Conservation (phyloP, 2,113 vertebrate species). For the Tapirus terrestris region DNA sequence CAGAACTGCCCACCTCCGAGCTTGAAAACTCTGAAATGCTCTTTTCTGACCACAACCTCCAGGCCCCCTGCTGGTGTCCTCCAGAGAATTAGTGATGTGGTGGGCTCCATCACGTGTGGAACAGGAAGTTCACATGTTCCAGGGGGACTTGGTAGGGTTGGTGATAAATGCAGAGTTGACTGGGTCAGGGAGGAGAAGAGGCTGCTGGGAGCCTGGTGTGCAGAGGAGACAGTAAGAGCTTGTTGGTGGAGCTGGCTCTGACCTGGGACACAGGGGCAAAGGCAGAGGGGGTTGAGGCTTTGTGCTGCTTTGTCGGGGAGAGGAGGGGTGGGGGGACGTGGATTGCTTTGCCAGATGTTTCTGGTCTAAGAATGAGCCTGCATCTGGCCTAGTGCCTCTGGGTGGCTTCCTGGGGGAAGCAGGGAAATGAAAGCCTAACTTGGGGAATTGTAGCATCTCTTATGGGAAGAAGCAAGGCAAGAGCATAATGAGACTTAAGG, state of each 20-base stretch:
- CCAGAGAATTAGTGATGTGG: background rate
- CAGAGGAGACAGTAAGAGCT: background rate
- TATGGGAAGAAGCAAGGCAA: background rate
- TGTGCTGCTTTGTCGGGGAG: rapidly evolving
- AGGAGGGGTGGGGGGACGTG: rapidly evolving
- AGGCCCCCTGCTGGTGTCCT: background rate
- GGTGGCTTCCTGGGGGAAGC: background rate
- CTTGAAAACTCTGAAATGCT: background rate
- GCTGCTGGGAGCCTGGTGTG: background rate
- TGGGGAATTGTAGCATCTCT: background rate
- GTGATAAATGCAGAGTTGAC: background rate
- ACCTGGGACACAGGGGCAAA: background rate
- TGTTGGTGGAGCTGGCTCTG: background rate
- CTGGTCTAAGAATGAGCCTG: background rate
- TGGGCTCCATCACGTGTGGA: background rate
- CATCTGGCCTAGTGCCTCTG: background rate
- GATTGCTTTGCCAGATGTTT: background rate
- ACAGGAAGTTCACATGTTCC: background rate
- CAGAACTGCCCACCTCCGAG: background rate
- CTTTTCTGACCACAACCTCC: background rate
- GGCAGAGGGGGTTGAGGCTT: background rate
- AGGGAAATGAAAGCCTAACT: background rate
- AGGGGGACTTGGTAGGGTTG: too few relatives aligned
- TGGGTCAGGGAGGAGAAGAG: background rate
- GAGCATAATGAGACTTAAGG: background rate